Base-by-base conservation (phyloP, 1,140 invertebrate species). In the Tribolium madens region DNA sequence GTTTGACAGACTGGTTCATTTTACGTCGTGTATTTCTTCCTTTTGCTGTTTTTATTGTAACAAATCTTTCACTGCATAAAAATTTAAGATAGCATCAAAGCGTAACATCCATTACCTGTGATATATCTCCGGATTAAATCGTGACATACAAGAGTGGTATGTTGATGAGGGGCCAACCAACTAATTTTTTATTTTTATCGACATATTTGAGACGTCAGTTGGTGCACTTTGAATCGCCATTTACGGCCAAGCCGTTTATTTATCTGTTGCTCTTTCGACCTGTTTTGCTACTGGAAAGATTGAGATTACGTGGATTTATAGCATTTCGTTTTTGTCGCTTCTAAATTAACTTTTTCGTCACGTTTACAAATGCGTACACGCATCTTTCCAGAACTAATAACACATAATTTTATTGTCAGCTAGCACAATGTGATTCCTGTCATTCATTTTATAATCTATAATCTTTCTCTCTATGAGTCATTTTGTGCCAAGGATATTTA, bases 321-420 rank as follows among this genome's bases (percentile, higher is more conserved):
- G 21, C 21, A 26, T 26, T 26, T 26, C 21, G 21, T 26, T 26
- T 26, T 4, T 26, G 21, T 26, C 21, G 21, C 21, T 26, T 26
- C 21, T 3, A 26, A 26, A 26, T 42, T 42, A 10, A 1, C n/a
- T 42, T 57, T 57, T 64, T 64, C 31, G 57, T 33, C 57, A 64
- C 57, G 53, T 21, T n/a, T 60, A 6, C n/a, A 64, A 33, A 64
- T 64, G 57, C 26, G 57, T 64, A 14, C 26, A 64, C 57, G 57
- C 57, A 64, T 64, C 57, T 64, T 21, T 64, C 14, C 57, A 64
- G 57, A 64, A 64, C 57, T 64, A 64, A 64, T 64, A 64, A 33
- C 57, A 64, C 26, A 64, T 64, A 64, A 64, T 64, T 64, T 64
- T 64, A 64, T 64, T 64, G 57, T 64, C 57, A 64, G 57, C 57